These are phyloP conservation scores for Psittacula derbiana DNA, from an alignment of 2,797 vertebrate genomes.

Conservation along the genomic window DNA sequence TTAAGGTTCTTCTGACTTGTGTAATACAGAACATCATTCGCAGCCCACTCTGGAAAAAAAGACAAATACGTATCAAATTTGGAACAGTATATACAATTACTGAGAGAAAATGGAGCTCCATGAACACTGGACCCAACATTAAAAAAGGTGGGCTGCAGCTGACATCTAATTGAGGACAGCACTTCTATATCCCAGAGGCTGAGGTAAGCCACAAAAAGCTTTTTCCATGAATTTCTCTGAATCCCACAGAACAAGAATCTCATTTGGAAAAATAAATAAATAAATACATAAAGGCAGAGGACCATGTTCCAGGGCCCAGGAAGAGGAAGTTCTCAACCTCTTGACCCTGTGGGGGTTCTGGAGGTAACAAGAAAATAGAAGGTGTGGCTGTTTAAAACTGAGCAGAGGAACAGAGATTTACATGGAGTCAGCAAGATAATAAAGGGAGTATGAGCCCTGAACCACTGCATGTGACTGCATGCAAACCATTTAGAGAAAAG, in stretches of 20 bases:
- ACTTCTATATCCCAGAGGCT: not conserved
- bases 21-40: conserved; percentile 87
- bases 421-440: not conserved
- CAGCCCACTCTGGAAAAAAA: conserved; percentile 88
- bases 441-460: not conserved
- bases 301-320: not conserved
- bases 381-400: not conserved
- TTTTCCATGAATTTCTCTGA: not conserved
- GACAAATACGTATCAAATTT: not conserved
- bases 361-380: not conserved
- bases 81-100: not conserved
- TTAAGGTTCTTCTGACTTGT: conserved; percentile 85
- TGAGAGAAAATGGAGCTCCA: not conserved
- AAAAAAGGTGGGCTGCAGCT: not conserved
- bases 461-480: not conserved
- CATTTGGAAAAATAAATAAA: not conserved
- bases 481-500: not conserved
- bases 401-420: not conserved
- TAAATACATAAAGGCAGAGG: not conserved
- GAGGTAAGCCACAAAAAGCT: not conserved
- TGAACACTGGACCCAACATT: not conserved
- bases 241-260: not conserved
- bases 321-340: not conserved
- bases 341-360: not conserved
- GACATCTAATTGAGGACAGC: not conserved